Percentiles rank a stretch among this genome's conserved stretches.
Evolutionary conservation across 2,113 vertebrate species (phyloP).

Genomic region (Pteropus alecto): DNA sequence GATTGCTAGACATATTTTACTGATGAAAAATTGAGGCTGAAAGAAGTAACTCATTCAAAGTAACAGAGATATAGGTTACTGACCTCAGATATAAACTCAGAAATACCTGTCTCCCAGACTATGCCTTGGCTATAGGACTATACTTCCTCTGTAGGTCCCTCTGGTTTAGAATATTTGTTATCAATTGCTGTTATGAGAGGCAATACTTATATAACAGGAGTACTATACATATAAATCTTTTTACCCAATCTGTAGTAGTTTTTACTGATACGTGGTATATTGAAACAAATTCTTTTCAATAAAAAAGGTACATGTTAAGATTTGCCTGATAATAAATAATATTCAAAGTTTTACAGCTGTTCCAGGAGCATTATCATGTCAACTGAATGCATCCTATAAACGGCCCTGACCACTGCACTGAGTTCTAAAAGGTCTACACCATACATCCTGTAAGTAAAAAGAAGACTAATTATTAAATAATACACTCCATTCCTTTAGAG

Average conservation of each 20-base stretch:
- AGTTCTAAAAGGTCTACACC: not conserved
- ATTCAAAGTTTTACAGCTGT: slow-evolving; percentile 22
- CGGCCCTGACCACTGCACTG: not conserved
- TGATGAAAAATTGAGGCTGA: not conserved
- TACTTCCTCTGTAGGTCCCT: not conserved
- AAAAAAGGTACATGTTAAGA: not conserved
- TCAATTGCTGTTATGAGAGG: not conserved
- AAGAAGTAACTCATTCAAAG: not conserved
- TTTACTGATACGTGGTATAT: not conserved
- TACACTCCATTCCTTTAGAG: not conserved
- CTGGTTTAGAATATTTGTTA: not conserved
- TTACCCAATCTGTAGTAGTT: not conserved
- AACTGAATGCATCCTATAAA: not conserved
- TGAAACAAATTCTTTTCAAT: not conserved
- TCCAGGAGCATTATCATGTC: not conserved
- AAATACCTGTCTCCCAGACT: not conserved
- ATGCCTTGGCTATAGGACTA: not conserved
- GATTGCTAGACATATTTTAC: not conserved
- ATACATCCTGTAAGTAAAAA: not conserved
- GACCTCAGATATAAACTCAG: not conserved
- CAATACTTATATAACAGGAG: not conserved
- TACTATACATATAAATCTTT: not conserved
- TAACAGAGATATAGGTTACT: not conserved
- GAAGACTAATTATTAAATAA: not conserved
- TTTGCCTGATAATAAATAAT: not conserved